A percentile compares a stretch with the other conserved stretches of the same genome.
Conservation (phyloP, 1,140 invertebrate species). For the Nasonia vitripennis region DNA sequence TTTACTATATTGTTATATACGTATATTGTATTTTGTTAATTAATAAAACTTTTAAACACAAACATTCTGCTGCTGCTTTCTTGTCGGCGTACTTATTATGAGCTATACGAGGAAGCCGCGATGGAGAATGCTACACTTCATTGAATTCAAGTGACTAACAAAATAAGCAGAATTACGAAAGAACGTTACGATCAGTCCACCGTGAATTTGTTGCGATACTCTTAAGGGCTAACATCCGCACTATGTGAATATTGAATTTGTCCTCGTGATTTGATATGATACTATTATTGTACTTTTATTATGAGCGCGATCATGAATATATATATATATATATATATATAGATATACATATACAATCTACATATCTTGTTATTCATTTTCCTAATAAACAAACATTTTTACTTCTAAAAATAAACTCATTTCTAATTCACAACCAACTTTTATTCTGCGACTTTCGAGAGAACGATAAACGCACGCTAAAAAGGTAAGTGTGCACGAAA, state of each 20-base stretch:
- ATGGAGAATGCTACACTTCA: not conserved
- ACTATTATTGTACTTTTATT: constrained; percentile 75
- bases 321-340: constrained; percentile 47
- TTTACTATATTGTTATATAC: not conserved
- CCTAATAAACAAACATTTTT: constrained; percentile 13
- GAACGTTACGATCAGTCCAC: constrained; percentile 13
- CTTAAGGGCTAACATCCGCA: constrained; percentile 63
- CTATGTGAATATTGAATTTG: constrained; percentile 70
- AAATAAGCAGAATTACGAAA: not conserved
- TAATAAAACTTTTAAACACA: not conserved
- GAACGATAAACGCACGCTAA: no score
- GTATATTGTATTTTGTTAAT: constrained; percentile 9
- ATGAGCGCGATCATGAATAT: constrained; percentile 71
- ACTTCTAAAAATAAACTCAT: constrained; percentile 6
- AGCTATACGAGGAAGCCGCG: not conserved
- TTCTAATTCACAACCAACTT: not conserved
- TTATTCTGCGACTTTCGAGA: not conserved
- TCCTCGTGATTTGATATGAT: constrained; percentile 73
- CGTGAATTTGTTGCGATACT: constrained; percentile 53
- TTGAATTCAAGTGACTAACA: not conserved
- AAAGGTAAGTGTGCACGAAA: not conserved
- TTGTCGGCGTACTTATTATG: not conserved
- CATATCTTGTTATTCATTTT: constrained; percentile 38
- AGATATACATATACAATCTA: constrained; percentile 36
- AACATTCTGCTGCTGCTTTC: not conserved